These are phyloP conservation scores for Dissostichus mawsoni DNA, from an alignment of 2,113 vertebrate species.

Conservation along the genomic window DNA sequence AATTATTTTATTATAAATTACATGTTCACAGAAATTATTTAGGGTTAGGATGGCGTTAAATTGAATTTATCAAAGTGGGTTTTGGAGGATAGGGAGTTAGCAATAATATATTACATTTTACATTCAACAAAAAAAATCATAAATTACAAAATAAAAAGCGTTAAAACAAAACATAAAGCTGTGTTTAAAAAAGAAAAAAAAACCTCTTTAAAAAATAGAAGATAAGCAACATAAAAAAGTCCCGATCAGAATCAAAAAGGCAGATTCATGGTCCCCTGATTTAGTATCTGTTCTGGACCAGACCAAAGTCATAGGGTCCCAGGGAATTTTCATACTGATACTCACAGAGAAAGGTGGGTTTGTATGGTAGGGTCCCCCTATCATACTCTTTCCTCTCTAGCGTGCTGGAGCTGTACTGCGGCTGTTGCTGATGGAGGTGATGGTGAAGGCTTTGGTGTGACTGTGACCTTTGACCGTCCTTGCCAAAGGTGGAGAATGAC, in stretches of 20 bases:
- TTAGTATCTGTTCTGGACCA: slow-evolving; percentile 78
- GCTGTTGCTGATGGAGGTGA: slow-evolving; percentile 80
- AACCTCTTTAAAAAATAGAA: slow-evolving; percentile 54
- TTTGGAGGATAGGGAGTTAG: slow-evolving; percentile 55
- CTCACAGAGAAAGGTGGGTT: slow-evolving; percentile 99
- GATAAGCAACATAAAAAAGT: slow-evolving; percentile 64
- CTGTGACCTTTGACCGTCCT: slow-evolving; percentile 90
- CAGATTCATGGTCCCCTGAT: slow-evolving; percentile 53
- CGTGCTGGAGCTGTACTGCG: slow-evolving; percentile 85
- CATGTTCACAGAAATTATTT: slow-evolving; percentile 70
- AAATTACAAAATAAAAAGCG: slow-evolving; percentile 55
- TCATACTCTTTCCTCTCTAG: slow-evolving; percentile 98
- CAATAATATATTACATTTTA: slow-evolving; percentile 68
- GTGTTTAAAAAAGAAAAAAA: slow-evolving; percentile 9
- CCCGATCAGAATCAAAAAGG: slow-evolving; percentile 72
- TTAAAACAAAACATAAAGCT: slow-evolving; percentile 58
- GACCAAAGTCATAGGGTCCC: slow-evolving; percentile 79
- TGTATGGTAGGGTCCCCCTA: slow-evolving; percentile 96
- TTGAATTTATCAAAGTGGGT: slow-evolving; percentile 26
- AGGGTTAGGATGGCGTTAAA: slow-evolving; percentile 44
- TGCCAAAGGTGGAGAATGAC: slow-evolving; percentile 99
- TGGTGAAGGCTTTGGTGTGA: slow-evolving; percentile 91
- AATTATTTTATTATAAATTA: slow-evolving; percentile 62
- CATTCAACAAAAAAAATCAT: slow-evolving; percentile 64
- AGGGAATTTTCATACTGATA: slow-evolving; percentile 86